These are phyloP conservation scores for Scaptomyza pallida DNA, from an alignment of 1,140 invertebrate genomes.

Conservation along the genomic window DNA sequence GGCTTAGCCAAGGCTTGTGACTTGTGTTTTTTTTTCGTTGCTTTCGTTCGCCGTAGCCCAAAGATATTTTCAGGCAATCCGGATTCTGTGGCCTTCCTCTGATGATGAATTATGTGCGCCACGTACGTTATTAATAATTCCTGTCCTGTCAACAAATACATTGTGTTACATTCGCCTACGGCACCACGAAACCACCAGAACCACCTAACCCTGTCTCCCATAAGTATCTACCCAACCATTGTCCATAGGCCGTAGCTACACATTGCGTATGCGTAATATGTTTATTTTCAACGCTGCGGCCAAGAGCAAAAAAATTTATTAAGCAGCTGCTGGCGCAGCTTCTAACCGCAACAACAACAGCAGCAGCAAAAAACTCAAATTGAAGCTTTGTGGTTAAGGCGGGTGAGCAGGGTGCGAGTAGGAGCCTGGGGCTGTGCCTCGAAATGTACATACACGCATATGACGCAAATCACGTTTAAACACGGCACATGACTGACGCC, in stretches of 20 bases:
- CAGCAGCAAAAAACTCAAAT: conserved; percentile 9
- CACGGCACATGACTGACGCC: conserved; percentile 20
- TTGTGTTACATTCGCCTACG: conserved; percentile 40
- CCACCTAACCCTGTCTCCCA: neutral
- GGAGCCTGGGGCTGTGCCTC: neutral
- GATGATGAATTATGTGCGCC: conserved; percentile 80
- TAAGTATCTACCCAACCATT: neutral
- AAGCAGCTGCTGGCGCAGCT: conserved; percentile 48
- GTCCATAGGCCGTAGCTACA: conserved; percentile 17
- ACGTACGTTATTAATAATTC: conserved; percentile 82
- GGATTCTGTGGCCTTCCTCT: conserved; percentile 27
- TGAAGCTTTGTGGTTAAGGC: neutral
- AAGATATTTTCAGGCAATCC: conserved; percentile 53
- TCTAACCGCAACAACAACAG: conserved; percentile 20
- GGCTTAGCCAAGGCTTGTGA: conserved; percentile 68
- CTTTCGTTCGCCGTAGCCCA: conserved; percentile 13
- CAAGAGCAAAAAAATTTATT: conserved; percentile 55
- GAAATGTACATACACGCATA: conserved; percentile 32
- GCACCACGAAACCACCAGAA: neutral
- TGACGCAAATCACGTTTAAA: conserved; percentile 44
- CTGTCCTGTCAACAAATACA: conserved; percentile 79
- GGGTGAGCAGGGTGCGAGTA: neutral
- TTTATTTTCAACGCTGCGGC: conserved; percentile 53
- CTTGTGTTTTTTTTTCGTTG: conserved; percentile 56
- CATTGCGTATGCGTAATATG: conserved; percentile 78